A percentile compares a stretch with the other conserved stretches of the same genome.
Evolutionary conservation across 2,888 invertebrate species (phyloP).

Genomic region (Nyleta sp.): DNA sequence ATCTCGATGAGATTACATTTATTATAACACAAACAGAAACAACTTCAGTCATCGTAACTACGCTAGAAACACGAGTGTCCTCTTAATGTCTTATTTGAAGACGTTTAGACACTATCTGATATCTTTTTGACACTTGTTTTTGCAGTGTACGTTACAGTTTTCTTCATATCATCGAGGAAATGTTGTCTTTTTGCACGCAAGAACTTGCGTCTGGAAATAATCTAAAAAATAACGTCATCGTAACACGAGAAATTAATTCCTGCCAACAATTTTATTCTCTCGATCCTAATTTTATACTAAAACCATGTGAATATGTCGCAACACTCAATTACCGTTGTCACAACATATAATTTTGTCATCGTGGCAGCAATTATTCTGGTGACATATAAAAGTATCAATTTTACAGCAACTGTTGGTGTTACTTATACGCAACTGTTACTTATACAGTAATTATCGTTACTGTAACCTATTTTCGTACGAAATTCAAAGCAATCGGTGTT

Average conservation of each 20-base stretch:
- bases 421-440: slow-evolving; percentile 8
- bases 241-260: not conserved
- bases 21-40: too few relatives aligned
- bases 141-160: too few relatives aligned
- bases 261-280: not conserved
- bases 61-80: too few relatives aligned
- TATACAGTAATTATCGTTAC: slow-evolving; percentile 15
- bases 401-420: slow-evolving; percentile 25
- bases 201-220: not conserved
- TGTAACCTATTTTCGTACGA: too few relatives aligned
- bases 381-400: slow-evolving; percentile 35
- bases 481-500: too few relatives aligned
- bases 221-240: not conserved
- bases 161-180: too few relatives aligned
- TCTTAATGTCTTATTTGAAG: too few relatives aligned
- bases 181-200: too few relatives aligned
- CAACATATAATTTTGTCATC: slow-evolving; percentile 33
- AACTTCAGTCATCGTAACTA: too few relatives aligned
- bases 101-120: too few relatives aligned
- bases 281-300: slow-evolving; percentile 14
- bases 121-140: too few relatives aligned
- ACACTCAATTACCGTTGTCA: slow-evolving; percentile 23
- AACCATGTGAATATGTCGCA: slow-evolving; percentile 15
- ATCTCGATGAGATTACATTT: too few relatives aligned
- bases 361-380: slow-evolving; percentile 27